These are phyloP conservation scores for Artibeus lituratus DNA, from an alignment of 2,797 vertebrate species.

Conservation along the genomic window DNA sequence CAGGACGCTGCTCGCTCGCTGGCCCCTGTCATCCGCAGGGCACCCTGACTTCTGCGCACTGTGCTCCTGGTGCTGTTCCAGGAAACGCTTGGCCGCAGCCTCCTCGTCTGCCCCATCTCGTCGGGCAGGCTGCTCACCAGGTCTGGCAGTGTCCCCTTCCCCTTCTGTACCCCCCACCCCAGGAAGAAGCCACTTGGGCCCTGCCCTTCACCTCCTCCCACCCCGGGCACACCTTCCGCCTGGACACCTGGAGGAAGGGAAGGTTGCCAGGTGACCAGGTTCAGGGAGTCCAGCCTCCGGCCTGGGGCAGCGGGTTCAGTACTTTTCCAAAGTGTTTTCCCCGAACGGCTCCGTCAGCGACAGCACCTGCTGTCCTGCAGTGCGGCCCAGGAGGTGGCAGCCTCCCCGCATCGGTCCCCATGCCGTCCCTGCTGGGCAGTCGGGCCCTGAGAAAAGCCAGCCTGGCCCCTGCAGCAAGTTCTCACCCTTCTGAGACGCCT, in stretches of 20 bases:
- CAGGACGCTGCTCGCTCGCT: not conserved
- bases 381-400: rapidly evolving
- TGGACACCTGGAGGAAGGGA: not conserved
- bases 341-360: not conserved
- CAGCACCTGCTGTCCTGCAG: not conserved
- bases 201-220: not conserved
- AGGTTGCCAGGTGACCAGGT: not conserved
- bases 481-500: not conserved
- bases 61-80: not conserved
- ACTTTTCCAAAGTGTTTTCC: slow-evolving; percentile 41
- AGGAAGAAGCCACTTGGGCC: not conserved
- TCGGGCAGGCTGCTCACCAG: not conserved
- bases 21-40: rapidly evolving
- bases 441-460: not conserved
- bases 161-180: not conserved
- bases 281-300: not conserved
- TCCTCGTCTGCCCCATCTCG: rapidly evolving
- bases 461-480: rapidly evolving
- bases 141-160: not conserved
- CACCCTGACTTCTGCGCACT: rapidly evolving
- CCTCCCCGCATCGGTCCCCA: rapidly evolving
- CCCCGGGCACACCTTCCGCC: not conserved
- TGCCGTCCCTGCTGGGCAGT: not conserved
- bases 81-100: not conserved
- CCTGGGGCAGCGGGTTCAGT: not conserved